Evolutionary conservation across 2,797 vertebrate species (phyloP), one percentile per base, ranked within the genome.

Genomic region (Serranus cabrilla): DNA sequence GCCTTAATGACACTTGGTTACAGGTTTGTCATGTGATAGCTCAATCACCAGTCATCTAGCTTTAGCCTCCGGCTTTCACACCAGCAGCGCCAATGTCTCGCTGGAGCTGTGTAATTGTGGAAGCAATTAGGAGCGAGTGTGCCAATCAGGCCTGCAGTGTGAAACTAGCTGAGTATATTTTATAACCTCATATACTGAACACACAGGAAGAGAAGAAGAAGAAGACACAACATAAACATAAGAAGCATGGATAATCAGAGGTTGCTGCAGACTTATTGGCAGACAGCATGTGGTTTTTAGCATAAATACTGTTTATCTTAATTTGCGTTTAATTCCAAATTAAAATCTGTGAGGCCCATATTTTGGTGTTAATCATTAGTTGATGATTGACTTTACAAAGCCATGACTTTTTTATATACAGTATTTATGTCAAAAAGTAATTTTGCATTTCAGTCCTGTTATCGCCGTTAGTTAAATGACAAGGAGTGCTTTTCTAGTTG

Each of bases 11-110:
- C 57, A 23, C 62, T 54, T 27, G 18, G 57, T 72, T 27, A 55
- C 37, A 73, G 2, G 62, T 47, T 13, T 77, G 57, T 64, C 18
- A 56, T 63, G 45, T 64, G 69, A 75, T 34, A 23, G 18, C 49
- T 73, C 25, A 72, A 46, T 78, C 74, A 68, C 20, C 60, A 25
- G 37, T 40, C 47, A 45, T 66, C 49, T 17, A 78, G 4, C 63
- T 50, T n/a, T 37, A 49, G 43, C 68, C 63, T 65, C 39, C 52
- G 71, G 65, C 68, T 77, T 74, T 78, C 49, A 47, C 61, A 74
- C 40, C 25, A 42, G 14, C 5, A 13, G 13, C 11, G 51, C 11
- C 37, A 37, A 11, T 55, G 17, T 61, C 62, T 79, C 1, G 11
- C 31, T 62, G 27, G 18, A 78, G 66, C 40, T 39, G 20, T 25